phyloP scores from a whole-genome alignment of 1,140 invertebrate genomes.

The Panulirus ornatus region DNA sequence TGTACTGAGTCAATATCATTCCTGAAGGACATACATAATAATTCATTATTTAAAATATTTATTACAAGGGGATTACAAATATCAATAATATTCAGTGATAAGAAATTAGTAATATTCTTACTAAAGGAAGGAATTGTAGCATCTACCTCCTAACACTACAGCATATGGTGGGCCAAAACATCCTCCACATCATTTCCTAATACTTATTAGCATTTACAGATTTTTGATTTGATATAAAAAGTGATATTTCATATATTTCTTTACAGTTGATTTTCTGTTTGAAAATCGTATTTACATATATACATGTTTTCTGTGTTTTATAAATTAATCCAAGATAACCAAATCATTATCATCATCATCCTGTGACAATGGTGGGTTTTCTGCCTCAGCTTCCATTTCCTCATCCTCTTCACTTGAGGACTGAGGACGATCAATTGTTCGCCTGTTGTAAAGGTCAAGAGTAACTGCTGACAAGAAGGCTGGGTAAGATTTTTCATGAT shows the following conservation, averaged over 20 bases:
- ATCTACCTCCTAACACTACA: not conserved
- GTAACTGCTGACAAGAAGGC: slow-evolving; percentile 91
- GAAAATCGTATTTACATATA: not conserved
- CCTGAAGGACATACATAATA: too few species aligned
- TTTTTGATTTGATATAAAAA: too few species aligned
- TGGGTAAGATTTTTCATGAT: slow-evolving; percentile 89
- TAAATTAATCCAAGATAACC: slow-evolving; percentile 1
- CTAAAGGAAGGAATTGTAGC: too few species aligned
- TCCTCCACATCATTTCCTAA: not conserved
- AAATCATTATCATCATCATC: slow-evolving; percentile 27
- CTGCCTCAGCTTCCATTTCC: slow-evolving; percentile 48
- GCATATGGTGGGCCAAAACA: not conserved
- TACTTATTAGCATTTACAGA: not conserved
- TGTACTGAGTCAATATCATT: too few species aligned
- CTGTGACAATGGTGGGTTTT: not conserved
- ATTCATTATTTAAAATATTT: too few species aligned
- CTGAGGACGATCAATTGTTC: slow-evolving; percentile 80
- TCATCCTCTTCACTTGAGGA: slow-evolving; percentile 73
- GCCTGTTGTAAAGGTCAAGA: slow-evolving; percentile 85
- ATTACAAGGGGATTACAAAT: too few species aligned
- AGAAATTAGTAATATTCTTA: too few species aligned
- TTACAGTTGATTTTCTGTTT: not conserved
- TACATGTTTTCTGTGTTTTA: not conserved
- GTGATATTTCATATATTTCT: not conserved
- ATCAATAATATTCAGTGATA: too few species aligned